Conservation (phyloP, 2,888 invertebrate genomes). For the Polydrusus pterygomalis region DNA sequence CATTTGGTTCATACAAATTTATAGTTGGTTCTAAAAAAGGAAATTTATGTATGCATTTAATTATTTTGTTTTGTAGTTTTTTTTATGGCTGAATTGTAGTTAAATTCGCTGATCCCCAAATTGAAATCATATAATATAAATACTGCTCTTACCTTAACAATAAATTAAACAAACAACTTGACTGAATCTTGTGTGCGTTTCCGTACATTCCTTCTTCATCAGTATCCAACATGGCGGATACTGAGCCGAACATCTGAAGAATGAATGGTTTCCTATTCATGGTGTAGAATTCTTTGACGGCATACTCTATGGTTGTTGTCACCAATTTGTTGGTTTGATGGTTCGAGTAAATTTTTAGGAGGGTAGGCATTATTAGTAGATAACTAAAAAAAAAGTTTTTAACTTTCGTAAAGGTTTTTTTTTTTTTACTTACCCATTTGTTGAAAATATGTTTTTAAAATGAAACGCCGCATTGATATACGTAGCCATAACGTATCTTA, state of each 20-base stretch:
- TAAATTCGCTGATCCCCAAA: too few species aligned
- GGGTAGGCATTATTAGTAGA: conserved; percentile 96
- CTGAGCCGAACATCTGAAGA: conserved; percentile 98
- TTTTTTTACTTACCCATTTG: conserved; percentile 84
- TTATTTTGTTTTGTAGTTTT: too few species aligned
- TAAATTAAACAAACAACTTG: conserved; percentile 93
- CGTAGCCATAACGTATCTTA: conserved; percentile 96
- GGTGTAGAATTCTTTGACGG: conserved; percentile 98
- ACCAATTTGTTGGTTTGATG: conserved; percentile 98
- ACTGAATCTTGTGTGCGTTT: conserved; percentile 91
- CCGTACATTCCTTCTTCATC: conserved; percentile 91
- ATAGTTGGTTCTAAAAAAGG: too few species aligned
- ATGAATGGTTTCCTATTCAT: conserved; percentile 99
- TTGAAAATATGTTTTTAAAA: conserved; percentile 98
- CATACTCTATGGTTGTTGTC: conserved; percentile 96
- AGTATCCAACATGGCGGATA: conserved; percentile 96
- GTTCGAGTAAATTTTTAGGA: conserved; percentile 96
- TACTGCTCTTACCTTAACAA: conserved; percentile 75
- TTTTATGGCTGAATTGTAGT: too few species aligned
- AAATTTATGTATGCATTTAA: too few species aligned
- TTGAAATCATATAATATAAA: too few species aligned
- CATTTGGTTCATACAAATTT: too few species aligned
- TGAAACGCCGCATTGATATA: conserved; percentile 98
- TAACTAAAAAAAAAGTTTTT: conserved; percentile 77
- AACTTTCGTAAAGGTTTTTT: not conserved